Base-by-base conservation (phyloP, 2,797 vertebrate genomes). In the Lithobates sylvaticus region DNA sequence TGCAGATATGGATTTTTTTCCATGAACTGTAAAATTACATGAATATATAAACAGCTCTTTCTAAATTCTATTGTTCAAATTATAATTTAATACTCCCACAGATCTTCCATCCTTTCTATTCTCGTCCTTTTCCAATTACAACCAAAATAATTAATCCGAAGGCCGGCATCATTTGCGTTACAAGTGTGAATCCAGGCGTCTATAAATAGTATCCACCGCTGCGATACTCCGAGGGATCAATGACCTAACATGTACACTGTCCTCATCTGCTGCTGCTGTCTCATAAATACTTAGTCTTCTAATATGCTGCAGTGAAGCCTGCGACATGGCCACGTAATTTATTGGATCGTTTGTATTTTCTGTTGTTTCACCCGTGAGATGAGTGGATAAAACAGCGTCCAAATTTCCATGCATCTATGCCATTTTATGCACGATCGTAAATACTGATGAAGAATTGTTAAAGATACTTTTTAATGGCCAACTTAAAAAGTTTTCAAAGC, bases 91-190 rank as follows among this genome's bases (percentile, higher is more conserved):
- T 10, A 72, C 58, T 71, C 9, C 32, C 32, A 54, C 5, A 42
- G 21, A n/a, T 10, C 6, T 23, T 44, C 36, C 9, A 21, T 39
- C 23, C 71, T n/a, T 73, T 69, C 8, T 68, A 29, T 80, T 29
- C 42, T 26, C 16, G 3, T 29, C 12, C 44, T 70, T 34, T 54
- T 69, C 42, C 27, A 50, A 54, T 44, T 75, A 75, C 23, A 27
- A 27, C 68, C 16, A 81, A 44, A 72, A 39, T 81, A 58, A 70
- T 50, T 69, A 80, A 71, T 58, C 27, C 10, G 16, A 79, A 69
- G 47, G 26, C 61, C n/a, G 12, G 15, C 76, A 44, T 27, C n/a
- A 44, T 44, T 78, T 68, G 15, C 65, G 26, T 64, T 61, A 44
- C 34, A 47, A 34, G 72, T 83, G 72, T 68, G 39, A 83, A 76